Conservation (phyloP, 2,113 vertebrate species). For the Dendrocopos noguchii region DNA sequence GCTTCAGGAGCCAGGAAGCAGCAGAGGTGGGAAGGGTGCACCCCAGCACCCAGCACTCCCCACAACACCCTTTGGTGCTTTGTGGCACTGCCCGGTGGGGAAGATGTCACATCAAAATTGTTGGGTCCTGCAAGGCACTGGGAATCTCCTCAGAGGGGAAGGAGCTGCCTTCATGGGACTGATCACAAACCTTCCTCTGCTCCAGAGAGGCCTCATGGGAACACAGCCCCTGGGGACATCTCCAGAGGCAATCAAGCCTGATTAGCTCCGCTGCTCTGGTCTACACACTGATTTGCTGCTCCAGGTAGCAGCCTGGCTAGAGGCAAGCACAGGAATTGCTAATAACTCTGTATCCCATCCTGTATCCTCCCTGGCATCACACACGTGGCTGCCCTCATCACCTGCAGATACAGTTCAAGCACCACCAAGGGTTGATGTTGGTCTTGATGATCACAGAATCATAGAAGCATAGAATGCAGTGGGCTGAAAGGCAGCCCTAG, state of each 20-base stretch:
- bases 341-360: neutral
- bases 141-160: neutral
- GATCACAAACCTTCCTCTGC: neutral
- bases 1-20: neutral
- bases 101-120: neutral
- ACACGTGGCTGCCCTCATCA: fast-evolving
- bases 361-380: neutral
- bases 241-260: neutral
- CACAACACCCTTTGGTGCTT: fast-evolving
- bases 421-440: no score
- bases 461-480: no score
- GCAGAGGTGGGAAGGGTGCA: neutral
- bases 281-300: neutral
- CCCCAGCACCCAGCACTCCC: neutral
- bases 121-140: neutral
- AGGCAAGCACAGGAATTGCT: neutral
- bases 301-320: fast-evolving
- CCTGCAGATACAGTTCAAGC: fast-evolving
- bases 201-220: neutral
- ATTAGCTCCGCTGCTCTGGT: neutral
- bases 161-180: neutral
- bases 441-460: no score
- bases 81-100: fast-evolving
- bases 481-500: no score
- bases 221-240: neutral